Conservation (phyloP, 2,888 invertebrate genomes). For the Prosapia bicincta region DNA sequence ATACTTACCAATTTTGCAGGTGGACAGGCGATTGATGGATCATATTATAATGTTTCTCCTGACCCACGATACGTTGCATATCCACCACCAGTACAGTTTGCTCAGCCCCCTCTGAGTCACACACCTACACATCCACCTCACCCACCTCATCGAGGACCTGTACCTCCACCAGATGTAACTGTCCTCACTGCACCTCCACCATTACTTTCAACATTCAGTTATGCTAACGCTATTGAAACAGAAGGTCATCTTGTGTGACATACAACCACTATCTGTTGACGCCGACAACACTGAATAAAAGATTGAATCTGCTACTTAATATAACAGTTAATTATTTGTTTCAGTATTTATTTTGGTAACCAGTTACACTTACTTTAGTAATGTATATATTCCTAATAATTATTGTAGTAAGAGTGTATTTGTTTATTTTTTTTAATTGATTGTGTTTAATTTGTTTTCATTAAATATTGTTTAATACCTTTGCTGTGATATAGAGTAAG, state of each 20-base stretch:
- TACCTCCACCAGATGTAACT: conserved; percentile 45
- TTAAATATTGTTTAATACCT: neutral
- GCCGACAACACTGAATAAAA: conserved; percentile 21
- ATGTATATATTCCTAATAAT: neutral
- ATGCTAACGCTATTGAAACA: conserved; percentile 37
- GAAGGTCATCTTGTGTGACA: conserved; percentile 43
- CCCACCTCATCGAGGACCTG: conserved; percentile 45
- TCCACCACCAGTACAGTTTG: conserved; percentile 68
- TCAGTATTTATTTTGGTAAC: neutral
- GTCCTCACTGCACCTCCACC: conserved; percentile 36
- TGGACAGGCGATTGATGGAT: conserved; percentile 29
- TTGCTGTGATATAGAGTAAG: neutral
- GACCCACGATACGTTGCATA: conserved; percentile 67
- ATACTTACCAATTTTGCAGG: too few relatives aligned
- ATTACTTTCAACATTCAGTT: conserved; percentile 38
- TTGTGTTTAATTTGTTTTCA: neutral
- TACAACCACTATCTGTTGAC: conserved; percentile 24
- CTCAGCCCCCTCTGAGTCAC: conserved; percentile 48
- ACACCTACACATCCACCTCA: conserved; percentile 16
- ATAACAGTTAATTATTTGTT: neutral
- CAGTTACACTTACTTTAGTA: neutral
- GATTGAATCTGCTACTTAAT: conserved; percentile 16
- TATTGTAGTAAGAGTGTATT: neutral
- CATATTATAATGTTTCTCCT: conserved; percentile 35
- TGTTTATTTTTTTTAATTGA: neutral